A percentile compares a stretch with the other conserved stretches of the same genome.
Evolutionary conservation across 2,888 invertebrate species (phyloP).

Genomic region (Diogma glabrata): DNA sequence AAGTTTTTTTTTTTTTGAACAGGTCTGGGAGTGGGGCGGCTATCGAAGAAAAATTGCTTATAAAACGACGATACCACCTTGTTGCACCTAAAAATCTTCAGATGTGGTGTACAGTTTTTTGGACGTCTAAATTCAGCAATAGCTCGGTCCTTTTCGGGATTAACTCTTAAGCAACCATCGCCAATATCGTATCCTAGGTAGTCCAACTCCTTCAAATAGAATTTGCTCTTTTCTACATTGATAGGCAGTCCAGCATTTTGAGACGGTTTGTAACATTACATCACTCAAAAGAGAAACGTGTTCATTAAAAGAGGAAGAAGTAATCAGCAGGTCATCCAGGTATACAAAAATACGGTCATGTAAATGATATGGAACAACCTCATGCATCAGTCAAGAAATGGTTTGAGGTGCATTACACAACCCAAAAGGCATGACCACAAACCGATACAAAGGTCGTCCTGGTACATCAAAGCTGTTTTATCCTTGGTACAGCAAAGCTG

Average conservation of each 20-base stretch:
- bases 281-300: neutral
- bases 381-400: neutral
- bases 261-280: too few relatives aligned
- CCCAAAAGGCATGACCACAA: neutral
- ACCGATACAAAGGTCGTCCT: slow-evolving; percentile 19
- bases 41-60: too few relatives aligned
- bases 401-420: neutral
- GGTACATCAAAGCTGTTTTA: too few relatives aligned
- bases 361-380: neutral
- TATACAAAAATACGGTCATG: neutral
- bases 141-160: neutral
- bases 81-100: too few relatives aligned
- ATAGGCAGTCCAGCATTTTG: neutral
- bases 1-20: too few relatives aligned
- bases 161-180: neutral
- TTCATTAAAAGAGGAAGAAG: neutral
- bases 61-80: too few relatives aligned
- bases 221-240: neutral
- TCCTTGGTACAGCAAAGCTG: too few relatives aligned
- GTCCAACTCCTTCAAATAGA: neutral
- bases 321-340: neutral
- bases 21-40: too few relatives aligned
- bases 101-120: too few relatives aligned
- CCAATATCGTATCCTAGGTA: neutral
- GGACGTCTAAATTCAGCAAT: too few relatives aligned